Evolutionary conservation across 1,140 invertebrate genomes (phyloP), one percentile per base, ranked within the genome.

Genomic region (Sesamia nonagrioides): DNA sequence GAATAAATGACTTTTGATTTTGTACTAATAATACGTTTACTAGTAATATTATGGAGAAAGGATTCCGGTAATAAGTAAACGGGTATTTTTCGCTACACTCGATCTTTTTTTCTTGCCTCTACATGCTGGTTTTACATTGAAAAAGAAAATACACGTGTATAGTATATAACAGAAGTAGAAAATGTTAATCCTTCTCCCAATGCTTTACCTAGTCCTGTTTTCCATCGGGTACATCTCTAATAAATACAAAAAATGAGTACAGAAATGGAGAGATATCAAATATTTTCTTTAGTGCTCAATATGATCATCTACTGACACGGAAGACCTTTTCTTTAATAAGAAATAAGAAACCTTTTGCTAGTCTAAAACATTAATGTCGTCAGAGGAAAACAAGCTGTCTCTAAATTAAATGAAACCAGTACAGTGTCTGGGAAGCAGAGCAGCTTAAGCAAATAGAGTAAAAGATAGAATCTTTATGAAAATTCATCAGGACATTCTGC

Each of bases 401-500:
- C 45, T 52, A 37, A 71, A 71, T 52, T 52, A 52, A 71, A 74
- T 74, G 37, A 60, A 74, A 60, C 54, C 37, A 13, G 52, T n/a
- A 42, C n/a, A 60, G n/a, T 27, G 27, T 60, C n/a, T 17, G 35
- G n/a, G 35, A 18, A 60, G 37, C 18, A 40, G 45, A n/a, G 35
- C 48, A 54, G 18, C n/a, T 54, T 11, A 76, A 61, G 15, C 73
- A 76, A 76, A 68, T 61, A 68, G 42, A 68, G 27, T 56, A 68
- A 68, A 56, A 66, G 60, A 50, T 45, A 69, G 66, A 48, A 56
- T 52, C 60, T 54, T 66, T 54, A 77, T 77, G 48, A 68, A 77
- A 68, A 61, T 77, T 68, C 74, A 54, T 77, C 48, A 77, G 48
- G 61, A 54, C 60, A 27, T 63, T 77, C 50, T 42, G 33, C 74